Evolutionary conservation across 2,113 vertebrate genomes (phyloP).

Genomic region (Solea senegalensis): DNA sequence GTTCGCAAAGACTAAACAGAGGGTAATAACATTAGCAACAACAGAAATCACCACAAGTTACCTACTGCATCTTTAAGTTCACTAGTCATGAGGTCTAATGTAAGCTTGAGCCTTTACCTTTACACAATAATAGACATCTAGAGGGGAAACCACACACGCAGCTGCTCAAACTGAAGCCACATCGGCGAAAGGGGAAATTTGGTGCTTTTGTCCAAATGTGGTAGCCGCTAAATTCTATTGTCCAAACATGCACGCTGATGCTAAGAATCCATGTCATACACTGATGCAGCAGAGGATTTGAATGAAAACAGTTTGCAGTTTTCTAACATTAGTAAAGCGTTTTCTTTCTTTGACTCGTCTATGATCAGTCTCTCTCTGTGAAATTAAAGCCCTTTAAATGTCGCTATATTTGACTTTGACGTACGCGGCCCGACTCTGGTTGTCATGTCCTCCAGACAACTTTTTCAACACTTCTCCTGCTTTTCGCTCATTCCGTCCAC

Average conservation of each 20-base stretch:
- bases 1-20: too few species aligned
- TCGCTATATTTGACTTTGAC: neutral
- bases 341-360: too few species aligned
- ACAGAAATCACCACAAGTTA: too few species aligned
- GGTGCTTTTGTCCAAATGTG: neutral
- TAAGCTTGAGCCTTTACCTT: constrained; percentile 43
- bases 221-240: neutral
- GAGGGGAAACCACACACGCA: constrained; percentile 15
- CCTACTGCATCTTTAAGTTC: too few species aligned
- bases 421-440: neutral
- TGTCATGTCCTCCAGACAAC: neutral
- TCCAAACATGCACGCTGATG: too few species aligned
- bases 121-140: constrained; percentile 6
- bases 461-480: neutral
- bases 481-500: neutral
- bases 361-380: too few species aligned
- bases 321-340: too few species aligned
- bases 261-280: too few species aligned
- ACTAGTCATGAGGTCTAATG: neutral
- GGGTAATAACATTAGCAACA: too few species aligned
- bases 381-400: constrained; percentile 14
- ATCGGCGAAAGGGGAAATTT: neutral
- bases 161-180: neutral
- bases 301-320: too few species aligned
- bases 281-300: too few species aligned